Evolutionary conservation across 2,113 vertebrate species (phyloP).

Genomic region (Megatriorchis doriae): DNA sequence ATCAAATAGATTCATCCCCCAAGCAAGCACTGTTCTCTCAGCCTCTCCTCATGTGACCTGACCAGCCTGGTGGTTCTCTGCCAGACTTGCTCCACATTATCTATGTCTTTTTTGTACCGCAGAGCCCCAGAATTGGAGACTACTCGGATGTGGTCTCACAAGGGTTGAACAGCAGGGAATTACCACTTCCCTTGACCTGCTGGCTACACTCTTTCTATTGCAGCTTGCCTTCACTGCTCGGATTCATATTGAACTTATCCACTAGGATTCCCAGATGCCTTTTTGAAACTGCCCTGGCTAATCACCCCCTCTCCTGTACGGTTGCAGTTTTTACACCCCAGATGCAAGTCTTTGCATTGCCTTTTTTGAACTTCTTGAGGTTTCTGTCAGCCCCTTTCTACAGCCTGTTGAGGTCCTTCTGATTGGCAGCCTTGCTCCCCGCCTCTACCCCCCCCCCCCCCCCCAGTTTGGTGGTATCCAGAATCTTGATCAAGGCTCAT

Average conservation of each 20-base stretch:
- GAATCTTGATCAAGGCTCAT: neutral
- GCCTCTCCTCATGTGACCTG: neutral
- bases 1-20: neutral
- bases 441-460: rapidly evolving
- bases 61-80: neutral
- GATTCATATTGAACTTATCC: neutral
- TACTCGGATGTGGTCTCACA: neutral
- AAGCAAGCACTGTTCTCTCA: rapidly evolving
- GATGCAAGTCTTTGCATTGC: neutral
- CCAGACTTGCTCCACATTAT: neutral
- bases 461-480: neutral
- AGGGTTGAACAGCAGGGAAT: neutral
- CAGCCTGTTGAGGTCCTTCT: neutral
- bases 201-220: neutral
- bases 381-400: neutral
- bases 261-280: neutral
- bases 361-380: neutral
- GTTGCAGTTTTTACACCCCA: neutral
- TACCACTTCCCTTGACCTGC: neutral
- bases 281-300: neutral
- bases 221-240: neutral
- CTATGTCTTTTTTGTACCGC: neutral
- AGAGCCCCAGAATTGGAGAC: neutral
- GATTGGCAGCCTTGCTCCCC: neutral
- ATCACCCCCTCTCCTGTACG: neutral